Percentiles rank a stretch among this genome's conserved stretches.
Conservation (phyloP, 2,113 vertebrate species). For the Cavia aperea region DNA sequence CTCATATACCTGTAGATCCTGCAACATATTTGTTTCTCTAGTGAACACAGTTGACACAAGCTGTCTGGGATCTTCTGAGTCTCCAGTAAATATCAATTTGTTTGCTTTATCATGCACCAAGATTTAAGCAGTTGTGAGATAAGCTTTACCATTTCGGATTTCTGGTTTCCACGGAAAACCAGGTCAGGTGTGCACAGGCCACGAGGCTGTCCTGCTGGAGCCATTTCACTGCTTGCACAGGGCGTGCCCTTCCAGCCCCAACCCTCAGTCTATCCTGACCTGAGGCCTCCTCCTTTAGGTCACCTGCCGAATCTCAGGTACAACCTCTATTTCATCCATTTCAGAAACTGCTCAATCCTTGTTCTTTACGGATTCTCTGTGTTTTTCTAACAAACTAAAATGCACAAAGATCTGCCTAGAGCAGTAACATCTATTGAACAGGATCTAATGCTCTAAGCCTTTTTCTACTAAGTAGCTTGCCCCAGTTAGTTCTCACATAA, state of each 20-base stretch:
- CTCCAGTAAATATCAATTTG: neutral
- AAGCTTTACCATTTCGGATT: neutral
- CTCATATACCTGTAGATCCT: neutral
- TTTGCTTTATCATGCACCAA: neutral
- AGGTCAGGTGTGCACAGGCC: neutral
- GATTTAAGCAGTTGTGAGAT: neutral
- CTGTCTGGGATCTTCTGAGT: neutral
- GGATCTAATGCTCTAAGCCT: neutral
- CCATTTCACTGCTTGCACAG: neutral
- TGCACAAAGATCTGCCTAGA: neutral
- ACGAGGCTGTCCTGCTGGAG: fast-evolving
- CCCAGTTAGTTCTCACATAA: neutral
- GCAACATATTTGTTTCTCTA: neutral
- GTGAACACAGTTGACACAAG: neutral
- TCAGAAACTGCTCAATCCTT: neutral
- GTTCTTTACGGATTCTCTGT: neutral
- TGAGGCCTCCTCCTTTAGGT: too few relatives aligned
- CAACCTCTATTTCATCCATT: neutral
- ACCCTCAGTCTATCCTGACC: fast-evolving
- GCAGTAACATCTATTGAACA: neutral
- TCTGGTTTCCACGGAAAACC: neutral
- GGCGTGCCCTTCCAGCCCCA: fast-evolving
- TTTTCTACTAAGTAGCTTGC: neutral
- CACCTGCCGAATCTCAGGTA: neutral
- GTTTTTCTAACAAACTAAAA: neutral